A percentile compares a stretch with the other conserved stretches of the same genome.
These are phyloP conservation scores for Lagopus muta DNA, from an alignment of 2,113 vertebrate genomes.

Conservation along the genomic window DNA sequence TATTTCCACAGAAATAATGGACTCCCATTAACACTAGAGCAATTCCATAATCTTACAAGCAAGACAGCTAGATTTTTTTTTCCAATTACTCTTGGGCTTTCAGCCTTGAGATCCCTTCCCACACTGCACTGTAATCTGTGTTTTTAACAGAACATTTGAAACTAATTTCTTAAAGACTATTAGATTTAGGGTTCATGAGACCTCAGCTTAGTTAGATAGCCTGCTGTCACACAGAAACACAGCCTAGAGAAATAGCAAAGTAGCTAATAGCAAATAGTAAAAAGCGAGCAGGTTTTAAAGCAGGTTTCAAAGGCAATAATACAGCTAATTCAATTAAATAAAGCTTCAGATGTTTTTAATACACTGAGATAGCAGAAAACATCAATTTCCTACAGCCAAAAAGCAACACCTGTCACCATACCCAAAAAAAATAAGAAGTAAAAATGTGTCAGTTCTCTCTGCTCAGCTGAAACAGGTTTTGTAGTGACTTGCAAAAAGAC, in stretches of 20 bases:
- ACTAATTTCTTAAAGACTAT: not conserved
- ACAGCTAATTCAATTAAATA: not conserved
- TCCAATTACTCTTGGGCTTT: not conserved
- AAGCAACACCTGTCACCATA: not conserved
- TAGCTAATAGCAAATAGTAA: no score
- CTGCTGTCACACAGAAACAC: not conserved
- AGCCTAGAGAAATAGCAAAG: not conserved
- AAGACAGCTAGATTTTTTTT: not conserved
- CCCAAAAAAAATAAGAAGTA: not conserved
- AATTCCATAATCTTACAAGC: not conserved
- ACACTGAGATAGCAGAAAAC: not conserved
- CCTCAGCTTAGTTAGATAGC: not conserved
- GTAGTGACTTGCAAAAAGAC: not conserved
- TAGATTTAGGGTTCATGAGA: not conserved
- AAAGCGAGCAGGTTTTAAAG: not conserved
- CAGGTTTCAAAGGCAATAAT: not conserved
- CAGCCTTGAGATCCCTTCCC: not conserved
- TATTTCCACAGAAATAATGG: not conserved
- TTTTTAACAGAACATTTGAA: not conserved
- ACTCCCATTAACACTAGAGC: not conserved
- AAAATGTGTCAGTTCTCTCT: not conserved
- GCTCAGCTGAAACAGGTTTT: not conserved
- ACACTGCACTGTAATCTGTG: not conserved
- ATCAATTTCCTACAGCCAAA: not conserved
- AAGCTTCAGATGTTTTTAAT: not conserved